Conservation (phyloP, 2,113 vertebrate genomes). For the Cranoglanis bouderius region DNA sequence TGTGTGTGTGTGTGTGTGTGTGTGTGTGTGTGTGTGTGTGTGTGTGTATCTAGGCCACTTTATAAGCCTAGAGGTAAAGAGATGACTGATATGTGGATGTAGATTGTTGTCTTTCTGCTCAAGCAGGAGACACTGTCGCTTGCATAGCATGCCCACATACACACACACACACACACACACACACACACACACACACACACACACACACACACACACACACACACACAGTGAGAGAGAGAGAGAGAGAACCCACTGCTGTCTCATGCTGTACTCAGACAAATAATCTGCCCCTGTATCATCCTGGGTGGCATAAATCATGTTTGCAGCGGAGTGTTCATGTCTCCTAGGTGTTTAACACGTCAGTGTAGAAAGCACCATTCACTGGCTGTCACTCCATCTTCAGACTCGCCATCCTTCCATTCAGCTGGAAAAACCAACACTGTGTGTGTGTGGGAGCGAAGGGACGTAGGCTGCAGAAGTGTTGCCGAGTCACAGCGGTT, state of each 20-base stretch:
- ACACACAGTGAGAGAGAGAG: no score
- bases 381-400: neutral
- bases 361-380: neutral
- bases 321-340: neutral
- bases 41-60: constrained; percentile 72
- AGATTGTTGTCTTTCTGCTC: neutral
- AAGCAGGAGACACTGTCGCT: constrained; percentile 47
- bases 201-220: constrained; percentile 1
- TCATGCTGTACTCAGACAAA: constrained; percentile 4
- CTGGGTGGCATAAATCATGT: neutral
- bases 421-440: constrained; percentile 50
- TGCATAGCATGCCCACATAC: constrained; percentile 13
- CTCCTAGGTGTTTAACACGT: constrained; percentile 19
- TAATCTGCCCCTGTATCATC: neutral
- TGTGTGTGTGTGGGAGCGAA: constrained; percentile 12
- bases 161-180: constrained; percentile 15
- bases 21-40: constrained; percentile 2
- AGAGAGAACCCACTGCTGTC: neutral
- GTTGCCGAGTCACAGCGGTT: neutral
- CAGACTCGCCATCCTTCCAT: neutral
- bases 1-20: constrained; percentile 55
- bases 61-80: constrained; percentile 64
- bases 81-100: constrained; percentile 41
- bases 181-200: constrained; percentile 22
- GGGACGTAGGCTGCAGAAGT: neutral